phyloP scores from a whole-genome alignment of 2,797 vertebrate genomes.

The Cirrhinus mrigala region DNA sequence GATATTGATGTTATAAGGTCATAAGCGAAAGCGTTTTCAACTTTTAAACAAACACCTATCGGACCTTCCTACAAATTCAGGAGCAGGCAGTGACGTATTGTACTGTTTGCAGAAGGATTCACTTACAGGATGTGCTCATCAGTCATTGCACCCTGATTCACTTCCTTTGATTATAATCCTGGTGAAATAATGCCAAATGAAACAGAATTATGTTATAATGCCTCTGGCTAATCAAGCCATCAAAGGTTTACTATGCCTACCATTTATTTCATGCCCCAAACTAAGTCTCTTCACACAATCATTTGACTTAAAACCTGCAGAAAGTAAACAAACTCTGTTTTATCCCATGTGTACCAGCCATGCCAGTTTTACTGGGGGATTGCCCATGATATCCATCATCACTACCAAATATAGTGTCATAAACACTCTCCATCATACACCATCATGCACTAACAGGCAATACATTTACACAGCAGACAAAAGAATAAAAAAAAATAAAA shows the following conservation, averaged over 20 bases:
- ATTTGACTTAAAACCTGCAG: neutral
- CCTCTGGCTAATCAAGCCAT: conserved; percentile 3
- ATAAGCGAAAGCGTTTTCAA: neutral
- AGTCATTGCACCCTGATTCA: conserved; percentile 32
- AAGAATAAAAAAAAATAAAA: neutral
- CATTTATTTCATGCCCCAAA: neutral
- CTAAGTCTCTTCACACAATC: neutral
- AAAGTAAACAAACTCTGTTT: conserved; percentile 25
- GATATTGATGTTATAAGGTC: neutral
- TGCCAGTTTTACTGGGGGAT: conserved; percentile 37
- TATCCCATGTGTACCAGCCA: conserved; percentile 25
- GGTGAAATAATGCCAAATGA: neutral
- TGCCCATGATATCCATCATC: neutral
- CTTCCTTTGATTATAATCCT: conserved; percentile 23
- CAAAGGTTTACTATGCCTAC: neutral
- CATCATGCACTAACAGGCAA: conserved; percentile 13
- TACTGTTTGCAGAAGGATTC: conserved; percentile 52
- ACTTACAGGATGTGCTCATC: conserved; percentile 48
- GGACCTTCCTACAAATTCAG: conserved; percentile 17
- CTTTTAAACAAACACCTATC: conserved; percentile 14
- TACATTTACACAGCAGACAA: conserved; percentile 25
- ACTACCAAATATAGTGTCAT: conserved; percentile 18
- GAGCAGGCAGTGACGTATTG: conserved; percentile 5
- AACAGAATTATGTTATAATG: neutral
- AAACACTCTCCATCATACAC: conserved; percentile 4